A percentile compares a stretch with the other conserved stretches of the same genome.
Evolutionary conservation across 2,113 vertebrate genomes (phyloP).

Genomic region (Datnioides undecimradiatus): DNA sequence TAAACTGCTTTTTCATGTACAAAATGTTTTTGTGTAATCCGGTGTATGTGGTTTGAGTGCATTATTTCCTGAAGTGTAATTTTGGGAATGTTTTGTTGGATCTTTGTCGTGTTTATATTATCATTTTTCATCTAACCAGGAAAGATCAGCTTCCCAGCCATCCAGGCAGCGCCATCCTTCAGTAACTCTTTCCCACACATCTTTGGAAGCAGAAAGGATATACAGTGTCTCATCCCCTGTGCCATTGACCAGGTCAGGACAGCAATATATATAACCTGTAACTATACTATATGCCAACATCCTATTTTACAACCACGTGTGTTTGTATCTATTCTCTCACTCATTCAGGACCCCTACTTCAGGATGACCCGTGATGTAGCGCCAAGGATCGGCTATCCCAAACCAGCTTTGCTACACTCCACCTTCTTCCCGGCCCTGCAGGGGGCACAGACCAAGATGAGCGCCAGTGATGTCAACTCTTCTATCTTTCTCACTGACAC

Average conservation of each 20-base stretch:
- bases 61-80: neutral
- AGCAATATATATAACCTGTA: neutral
- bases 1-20: too few relatives aligned
- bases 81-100: neutral
- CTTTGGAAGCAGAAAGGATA: constrained; percentile 88
- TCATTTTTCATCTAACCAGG: constrained; percentile 84
- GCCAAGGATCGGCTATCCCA: constrained; percentile 91
- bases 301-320: neutral
- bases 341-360: constrained; percentile 94
- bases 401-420: constrained; percentile 95
- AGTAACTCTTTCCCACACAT: constrained; percentile 96
- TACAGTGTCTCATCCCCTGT: constrained; percentile 97
- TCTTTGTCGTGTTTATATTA: neutral
- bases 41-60: neutral
- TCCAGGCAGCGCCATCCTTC: constrained; percentile 97
- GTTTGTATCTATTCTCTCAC: neutral
- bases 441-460: constrained; percentile 99
- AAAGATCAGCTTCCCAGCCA: constrained; percentile 97
- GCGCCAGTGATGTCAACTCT: constrained; percentile 95
- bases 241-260: constrained; percentile 95
- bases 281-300: neutral
- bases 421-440: constrained; percentile 97
- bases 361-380: constrained; percentile 98
- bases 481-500: constrained; percentile 98
- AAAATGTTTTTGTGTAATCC: neutral